These are phyloP conservation scores for Andrena praecox DNA, from an alignment of 2,888 invertebrate species.

Conservation along the genomic window DNA sequence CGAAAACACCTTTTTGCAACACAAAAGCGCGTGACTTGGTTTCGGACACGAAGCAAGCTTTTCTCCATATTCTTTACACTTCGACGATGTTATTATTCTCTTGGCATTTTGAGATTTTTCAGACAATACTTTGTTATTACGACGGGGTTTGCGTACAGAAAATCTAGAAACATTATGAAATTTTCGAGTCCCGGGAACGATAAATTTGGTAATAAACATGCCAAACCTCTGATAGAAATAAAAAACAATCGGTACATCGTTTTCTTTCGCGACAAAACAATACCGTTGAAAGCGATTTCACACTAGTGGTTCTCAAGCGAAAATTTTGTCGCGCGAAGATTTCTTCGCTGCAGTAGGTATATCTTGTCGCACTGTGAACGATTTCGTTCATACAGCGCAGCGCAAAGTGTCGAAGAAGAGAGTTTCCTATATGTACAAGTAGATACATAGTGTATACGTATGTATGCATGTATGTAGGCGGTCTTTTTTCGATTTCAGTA, in stretches of 20 bases:
- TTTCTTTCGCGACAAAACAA: constrained; percentile 6
- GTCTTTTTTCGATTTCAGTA: no score
- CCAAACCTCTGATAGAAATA: constrained; percentile 26
- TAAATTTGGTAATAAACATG: constrained; percentile 66
- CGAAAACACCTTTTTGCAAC: constrained; percentile 33
- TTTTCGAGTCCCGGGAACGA: constrained; percentile 29
- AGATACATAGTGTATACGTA: no score
- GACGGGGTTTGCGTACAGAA: background rate
- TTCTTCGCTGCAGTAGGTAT: no score
- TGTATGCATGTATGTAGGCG: no score
- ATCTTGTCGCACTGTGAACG: no score
- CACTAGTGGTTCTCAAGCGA: background rate
- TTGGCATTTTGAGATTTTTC: background rate
- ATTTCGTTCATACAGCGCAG: no score
- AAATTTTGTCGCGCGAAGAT: no score
- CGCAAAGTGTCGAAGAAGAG: no score
- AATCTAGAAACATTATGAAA: constrained; percentile 1
- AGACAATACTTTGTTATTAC: background rate
- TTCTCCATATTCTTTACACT: constrained; percentile 48
- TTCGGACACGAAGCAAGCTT: constrained; percentile 60
- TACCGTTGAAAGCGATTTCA: background rate
- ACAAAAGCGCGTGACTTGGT: constrained; percentile 9
- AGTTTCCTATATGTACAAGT: no score
- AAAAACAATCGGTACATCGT: constrained; percentile 13
- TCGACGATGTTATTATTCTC: background rate